Conservation (phyloP, 2,113 vertebrate species). For the Rana temporaria region DNA sequence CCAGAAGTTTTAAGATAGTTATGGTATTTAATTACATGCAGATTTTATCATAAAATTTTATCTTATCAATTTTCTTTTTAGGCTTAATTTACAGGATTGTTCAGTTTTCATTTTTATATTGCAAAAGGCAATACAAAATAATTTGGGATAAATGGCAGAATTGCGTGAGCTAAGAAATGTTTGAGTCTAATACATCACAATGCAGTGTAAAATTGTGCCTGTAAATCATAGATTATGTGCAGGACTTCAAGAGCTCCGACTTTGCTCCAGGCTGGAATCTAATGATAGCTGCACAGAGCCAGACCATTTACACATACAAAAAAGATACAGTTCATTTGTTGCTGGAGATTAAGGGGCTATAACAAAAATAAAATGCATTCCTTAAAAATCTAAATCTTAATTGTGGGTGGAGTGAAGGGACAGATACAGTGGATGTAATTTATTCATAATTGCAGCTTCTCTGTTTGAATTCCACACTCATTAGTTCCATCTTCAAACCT, state of each 20-base stretch:
- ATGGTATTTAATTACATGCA: no score
- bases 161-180: background rate
- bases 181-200: conserved; percentile 5
- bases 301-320: background rate
- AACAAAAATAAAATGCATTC: no score
- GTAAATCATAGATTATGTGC: conserved; percentile 41
- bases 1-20: no score
- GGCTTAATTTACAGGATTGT: background rate
- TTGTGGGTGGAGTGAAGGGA: no score
- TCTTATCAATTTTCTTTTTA: no score
- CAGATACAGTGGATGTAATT: no score
- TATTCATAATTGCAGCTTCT: no score
- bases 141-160: background rate
- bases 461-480: no score
- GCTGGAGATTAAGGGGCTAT: background rate
- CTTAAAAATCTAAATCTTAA: no score
- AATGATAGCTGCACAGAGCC: background rate
- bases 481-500: no score
- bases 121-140: conserved; percentile 7
- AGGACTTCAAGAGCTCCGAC: conserved; percentile 4
- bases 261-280: conserved; percentile 1
- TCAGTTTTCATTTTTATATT: background rate
- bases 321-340: background rate
- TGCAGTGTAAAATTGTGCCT: background rate
- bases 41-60: no score